Conservation (phyloP, 2,113 vertebrate genomes). For the Rhombomys opimus region DNA sequence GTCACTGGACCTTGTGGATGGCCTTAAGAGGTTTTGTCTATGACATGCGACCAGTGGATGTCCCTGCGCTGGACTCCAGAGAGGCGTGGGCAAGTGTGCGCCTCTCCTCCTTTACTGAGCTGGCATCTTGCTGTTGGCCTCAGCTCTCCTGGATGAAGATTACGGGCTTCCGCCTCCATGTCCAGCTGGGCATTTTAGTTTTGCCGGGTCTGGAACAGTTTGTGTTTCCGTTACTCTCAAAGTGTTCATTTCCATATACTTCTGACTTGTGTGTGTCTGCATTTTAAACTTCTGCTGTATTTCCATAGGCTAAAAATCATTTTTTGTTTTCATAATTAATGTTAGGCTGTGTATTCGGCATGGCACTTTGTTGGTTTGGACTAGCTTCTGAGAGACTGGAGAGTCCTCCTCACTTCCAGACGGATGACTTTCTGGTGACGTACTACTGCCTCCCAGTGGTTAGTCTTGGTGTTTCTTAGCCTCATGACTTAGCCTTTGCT, state of each 20-base stretch:
- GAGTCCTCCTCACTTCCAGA: background rate
- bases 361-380: background rate
- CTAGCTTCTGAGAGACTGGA: background rate
- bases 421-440: background rate
- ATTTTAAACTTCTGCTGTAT: background rate
- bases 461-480: background rate
- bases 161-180: background rate
- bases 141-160: background rate
- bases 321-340: slow-evolving; percentile 12
- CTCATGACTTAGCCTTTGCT: background rate
- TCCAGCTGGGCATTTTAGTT: background rate
- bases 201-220: background rate
- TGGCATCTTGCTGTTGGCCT: background rate
- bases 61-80: background rate
- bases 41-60: background rate
- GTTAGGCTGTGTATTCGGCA: background rate
- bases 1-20: background rate
- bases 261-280: background rate
- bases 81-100: background rate
- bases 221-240: background rate
- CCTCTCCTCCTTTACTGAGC: background rate
- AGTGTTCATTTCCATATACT: background rate
- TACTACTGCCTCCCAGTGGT: slow-evolving; percentile 75
- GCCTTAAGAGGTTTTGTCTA: background rate
- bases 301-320: background rate